Base-by-base conservation (phyloP, 2,888 invertebrate genomes). In the Macroteleia sp. region DNA sequence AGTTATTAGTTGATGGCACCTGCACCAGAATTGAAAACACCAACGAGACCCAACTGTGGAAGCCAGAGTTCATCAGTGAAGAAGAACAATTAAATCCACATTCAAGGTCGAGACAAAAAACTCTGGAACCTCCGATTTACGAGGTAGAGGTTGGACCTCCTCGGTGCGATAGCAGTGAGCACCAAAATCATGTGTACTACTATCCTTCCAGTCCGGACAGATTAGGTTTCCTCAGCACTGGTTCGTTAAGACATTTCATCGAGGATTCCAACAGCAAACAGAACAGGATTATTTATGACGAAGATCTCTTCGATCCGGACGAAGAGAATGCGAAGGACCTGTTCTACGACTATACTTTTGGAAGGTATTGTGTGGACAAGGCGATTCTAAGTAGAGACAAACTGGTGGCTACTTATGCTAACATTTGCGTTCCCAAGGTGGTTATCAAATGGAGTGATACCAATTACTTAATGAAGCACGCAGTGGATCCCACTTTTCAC, bases 291-390 rank as follows among this genome's bases (percentile, higher is more conserved):
- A 48, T 57, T n/a, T 62, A 78, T 25, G 82, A 83, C 20, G 75
- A 79, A 10, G 92, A 56, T 92, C 93, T 84, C 92, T 94, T 87
- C 92, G 93, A 56, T 89, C 93, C 82, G 1, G 80, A 83, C 0
- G 84, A 86, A 0, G 73, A 75, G 73, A 61, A 92, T 17, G 83
- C 86, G 16, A 80, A 80, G 50, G 77, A 79, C 30, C 80, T 90
- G 2, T 95, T 93, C 74, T 94, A 95, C 85, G 96, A 96, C 86
- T 96, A 96, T 87, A 92, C 93, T 14, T 94, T 94, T 78, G 95
- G 95, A 39, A 94, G 95, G 90, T 97, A 97, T 89, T 97, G 97
- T 87, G 93, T 96, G 86, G 97, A 97, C 87, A 96, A 95, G 93
- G 96, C 95, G 84, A 86, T 89, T 75, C 80, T 88, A 0, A 87